Evolutionary conservation across 2,797 vertebrate species (phyloP).

Genomic region (Sebastes glaucus): DNA sequence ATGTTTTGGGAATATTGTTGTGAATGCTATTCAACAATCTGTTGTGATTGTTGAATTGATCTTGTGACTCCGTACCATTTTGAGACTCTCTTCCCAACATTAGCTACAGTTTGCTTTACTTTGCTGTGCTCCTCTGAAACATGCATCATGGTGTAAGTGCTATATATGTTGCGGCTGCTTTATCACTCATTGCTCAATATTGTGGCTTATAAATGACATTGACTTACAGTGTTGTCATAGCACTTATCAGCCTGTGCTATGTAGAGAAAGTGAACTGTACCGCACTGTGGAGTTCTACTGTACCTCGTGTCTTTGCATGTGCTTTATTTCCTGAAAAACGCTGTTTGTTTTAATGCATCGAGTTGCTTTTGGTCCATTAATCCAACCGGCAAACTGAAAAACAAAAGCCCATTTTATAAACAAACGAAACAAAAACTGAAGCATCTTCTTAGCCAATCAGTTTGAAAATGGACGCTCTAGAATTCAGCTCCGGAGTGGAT

Average conservation of each 20-base stretch:
- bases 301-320: constrained; percentile 20
- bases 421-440: neutral
- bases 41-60: neutral
- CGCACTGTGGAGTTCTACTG: neutral
- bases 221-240: neutral
- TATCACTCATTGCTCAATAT: neutral
- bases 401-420: neutral
- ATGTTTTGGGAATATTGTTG: neutral
- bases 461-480: neutral
- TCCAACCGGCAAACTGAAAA: neutral
- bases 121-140: neutral
- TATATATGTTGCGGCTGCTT: neutral
- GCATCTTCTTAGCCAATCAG: neutral
- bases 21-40: no score
- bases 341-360: neutral
- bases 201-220: neutral
- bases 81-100: neutral
- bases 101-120: neutral
- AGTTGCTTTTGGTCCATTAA: neutral
- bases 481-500: neutral
- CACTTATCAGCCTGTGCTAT: neutral
- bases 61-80: neutral
- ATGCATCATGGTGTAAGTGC: neutral
- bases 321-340: neutral
- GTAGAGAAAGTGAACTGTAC: neutral